phyloP scores from a whole-genome alignment of 2,113 vertebrate species.

The Rhadina sibilatrix region DNA sequence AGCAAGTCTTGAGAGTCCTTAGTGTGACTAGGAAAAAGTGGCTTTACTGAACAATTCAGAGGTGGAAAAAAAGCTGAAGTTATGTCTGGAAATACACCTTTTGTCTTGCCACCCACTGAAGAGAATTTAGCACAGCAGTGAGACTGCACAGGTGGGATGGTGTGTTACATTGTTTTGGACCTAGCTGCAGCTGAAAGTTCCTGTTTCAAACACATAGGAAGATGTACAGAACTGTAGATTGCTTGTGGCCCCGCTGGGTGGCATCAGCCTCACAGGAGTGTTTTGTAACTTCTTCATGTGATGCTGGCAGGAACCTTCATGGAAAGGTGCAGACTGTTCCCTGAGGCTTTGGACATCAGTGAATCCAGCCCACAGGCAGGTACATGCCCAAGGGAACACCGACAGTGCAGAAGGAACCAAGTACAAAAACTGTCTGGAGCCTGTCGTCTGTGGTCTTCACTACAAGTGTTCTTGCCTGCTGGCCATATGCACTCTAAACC shows the following conservation, averaged over 20 bases:
- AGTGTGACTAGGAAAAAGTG: background rate
- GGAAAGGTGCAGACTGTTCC: background rate
- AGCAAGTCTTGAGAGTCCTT: background rate
- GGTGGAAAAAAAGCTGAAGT: background rate
- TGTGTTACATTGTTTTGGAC: background rate
- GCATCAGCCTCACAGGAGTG: background rate
- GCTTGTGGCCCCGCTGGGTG: background rate
- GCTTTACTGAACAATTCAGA: background rate
- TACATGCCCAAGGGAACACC: fast-evolving
- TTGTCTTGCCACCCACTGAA: background rate
- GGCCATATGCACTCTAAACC: background rate
- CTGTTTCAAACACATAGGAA: background rate
- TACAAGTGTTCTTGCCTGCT: background rate
- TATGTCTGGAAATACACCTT: background rate
- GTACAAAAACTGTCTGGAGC: background rate
- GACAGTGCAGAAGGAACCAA: background rate
- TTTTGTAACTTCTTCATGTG: background rate
- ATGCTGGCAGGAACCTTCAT: background rate
- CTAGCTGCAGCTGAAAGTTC: background rate
- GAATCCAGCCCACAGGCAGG: background rate
- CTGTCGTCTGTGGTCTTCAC: background rate
- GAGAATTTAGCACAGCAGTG: background rate
- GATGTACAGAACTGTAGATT: background rate
- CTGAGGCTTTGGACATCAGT: background rate
- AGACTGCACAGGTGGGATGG: background rate